Conservation (phyloP, 2,888 invertebrate genomes). For the Heliconius ismenius region DNA sequence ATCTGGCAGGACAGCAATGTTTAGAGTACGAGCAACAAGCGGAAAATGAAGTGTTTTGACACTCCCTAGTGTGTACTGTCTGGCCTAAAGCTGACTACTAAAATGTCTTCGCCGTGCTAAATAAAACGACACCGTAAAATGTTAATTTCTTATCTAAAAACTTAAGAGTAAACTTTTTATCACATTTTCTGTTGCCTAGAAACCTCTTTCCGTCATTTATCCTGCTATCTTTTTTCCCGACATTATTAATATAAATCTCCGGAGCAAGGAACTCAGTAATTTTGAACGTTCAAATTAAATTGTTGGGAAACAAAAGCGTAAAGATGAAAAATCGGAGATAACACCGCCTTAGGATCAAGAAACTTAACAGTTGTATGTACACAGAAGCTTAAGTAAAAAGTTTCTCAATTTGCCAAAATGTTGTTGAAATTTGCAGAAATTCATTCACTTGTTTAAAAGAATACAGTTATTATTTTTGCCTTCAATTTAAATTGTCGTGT, state of each 20-base stretch:
- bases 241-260: slow-evolving; percentile 37
- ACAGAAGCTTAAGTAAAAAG: slow-evolving; percentile 1
- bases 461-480: not conserved
- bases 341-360: not conserved
- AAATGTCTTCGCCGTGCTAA: too few relatives aligned
- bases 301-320: not conserved
- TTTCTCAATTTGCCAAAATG: slow-evolving; percentile 1
- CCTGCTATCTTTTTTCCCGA: slow-evolving; percentile 2
- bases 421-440: not conserved
- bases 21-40: too few relatives aligned
- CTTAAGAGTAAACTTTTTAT: slow-evolving; percentile 25
- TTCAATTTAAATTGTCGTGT: slow-evolving; percentile 1
- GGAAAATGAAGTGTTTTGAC: too few relatives aligned
- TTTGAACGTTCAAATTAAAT: slow-evolving; percentile 30
- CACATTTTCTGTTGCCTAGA: slow-evolving; percentile 17
- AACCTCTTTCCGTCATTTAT: not conserved
- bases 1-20: too few relatives aligned
- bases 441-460: not conserved
- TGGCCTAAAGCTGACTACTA: too few relatives aligned
- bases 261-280: slow-evolving; percentile 16
- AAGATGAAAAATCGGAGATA: slow-evolving; percentile 4
- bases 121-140: too few relatives aligned
- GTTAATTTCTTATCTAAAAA: not conserved
- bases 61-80: too few relatives aligned
- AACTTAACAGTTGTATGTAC: slow-evolving; percentile 7